Percentiles rank a stretch among this genome's conserved stretches.
Evolutionary conservation across 1,140 invertebrate genomes (phyloP).

Genomic region (Diachasma alloeum): DNA sequence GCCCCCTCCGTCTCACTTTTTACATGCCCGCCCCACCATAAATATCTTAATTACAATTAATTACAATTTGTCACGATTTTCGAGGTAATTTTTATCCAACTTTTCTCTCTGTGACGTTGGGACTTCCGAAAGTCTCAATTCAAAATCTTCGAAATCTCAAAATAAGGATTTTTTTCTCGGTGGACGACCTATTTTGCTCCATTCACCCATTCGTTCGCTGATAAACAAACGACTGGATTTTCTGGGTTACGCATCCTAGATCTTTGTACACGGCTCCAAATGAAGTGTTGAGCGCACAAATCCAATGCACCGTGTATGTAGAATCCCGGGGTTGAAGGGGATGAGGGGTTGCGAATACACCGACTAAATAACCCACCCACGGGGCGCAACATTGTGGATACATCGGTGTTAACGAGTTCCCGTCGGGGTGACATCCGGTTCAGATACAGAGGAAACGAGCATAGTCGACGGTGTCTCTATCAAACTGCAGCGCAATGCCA

Average conservation of each 20-base stretch:
- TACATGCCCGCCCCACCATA: too few relatives aligned
- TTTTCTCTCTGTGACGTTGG: too few relatives aligned
- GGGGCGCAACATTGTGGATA: constrained; percentile 25
- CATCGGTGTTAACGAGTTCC: constrained; percentile 34
- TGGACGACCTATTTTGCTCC: too few relatives aligned
- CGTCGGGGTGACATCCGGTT: constrained; percentile 39
- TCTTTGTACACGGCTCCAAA: background rate
- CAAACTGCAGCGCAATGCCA: background rate
- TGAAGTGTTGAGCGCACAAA: background rate
- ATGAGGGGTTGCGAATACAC: background rate
- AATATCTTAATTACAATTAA: too few relatives aligned
- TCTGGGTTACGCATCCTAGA: background rate
- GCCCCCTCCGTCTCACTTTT: too few relatives aligned
- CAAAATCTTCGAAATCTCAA: too few relatives aligned
- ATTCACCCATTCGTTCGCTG: too few relatives aligned
- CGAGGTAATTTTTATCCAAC: too few relatives aligned
- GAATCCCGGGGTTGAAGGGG: background rate
- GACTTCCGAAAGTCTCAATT: too few relatives aligned
- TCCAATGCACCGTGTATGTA: background rate
- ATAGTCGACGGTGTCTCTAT: background rate
- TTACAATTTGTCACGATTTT: too few relatives aligned
- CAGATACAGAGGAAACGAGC: constrained; percentile 24
- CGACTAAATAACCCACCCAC: constrained; percentile 2
- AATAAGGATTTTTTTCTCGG: too few relatives aligned
- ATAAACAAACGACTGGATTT: too few relatives aligned